A percentile compares a stretch with the other conserved stretches of the same genome.
Conservation (phyloP, 2,797 vertebrate species). For the Pampus argenteus region DNA sequence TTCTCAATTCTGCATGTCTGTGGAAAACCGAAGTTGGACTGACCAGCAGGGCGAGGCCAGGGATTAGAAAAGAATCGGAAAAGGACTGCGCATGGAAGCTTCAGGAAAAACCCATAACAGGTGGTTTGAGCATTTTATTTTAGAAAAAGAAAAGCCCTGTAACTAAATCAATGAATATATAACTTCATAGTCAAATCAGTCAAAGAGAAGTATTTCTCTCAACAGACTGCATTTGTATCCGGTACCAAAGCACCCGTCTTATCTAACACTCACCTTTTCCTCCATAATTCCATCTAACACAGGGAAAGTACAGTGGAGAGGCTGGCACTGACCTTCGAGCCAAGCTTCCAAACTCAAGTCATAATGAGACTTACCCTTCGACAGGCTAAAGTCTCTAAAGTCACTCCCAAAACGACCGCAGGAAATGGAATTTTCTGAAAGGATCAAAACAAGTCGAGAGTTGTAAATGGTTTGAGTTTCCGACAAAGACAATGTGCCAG, state of each 20-base stretch:
- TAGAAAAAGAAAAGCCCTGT: neutral
- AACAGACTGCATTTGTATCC: neutral
- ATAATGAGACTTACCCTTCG: conserved; percentile 79
- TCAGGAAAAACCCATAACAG: conserved; percentile 10
- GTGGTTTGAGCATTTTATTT: conserved; percentile 7
- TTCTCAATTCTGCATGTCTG: neutral
- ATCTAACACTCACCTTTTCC: conserved; percentile 32
- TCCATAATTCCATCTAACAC: conserved; percentile 8
- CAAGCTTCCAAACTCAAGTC: conserved; percentile 60
- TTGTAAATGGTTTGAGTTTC: conserved; percentile 82
- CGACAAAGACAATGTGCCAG: conserved; percentile 82
- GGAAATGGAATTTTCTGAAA: conserved; percentile 80
- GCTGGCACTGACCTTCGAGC: conserved; percentile 66
- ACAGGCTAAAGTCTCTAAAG: conserved; percentile 66
- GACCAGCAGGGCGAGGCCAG: neutral
- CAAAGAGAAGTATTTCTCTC: neutral
- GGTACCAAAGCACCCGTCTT: neutral
- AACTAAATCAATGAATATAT: neutral
- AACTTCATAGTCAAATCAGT: neutral
- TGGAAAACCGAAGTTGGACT: conserved; percentile 20
- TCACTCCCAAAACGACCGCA: conserved; percentile 64
- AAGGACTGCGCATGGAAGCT: neutral
- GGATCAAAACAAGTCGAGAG: conserved; percentile 82
- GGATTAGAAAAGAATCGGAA: conserved; percentile 8
- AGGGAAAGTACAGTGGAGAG: conserved; percentile 50